These are phyloP conservation scores for Sitobion miscanthi DNA, from an alignment of 1,140 invertebrate genomes.

Conservation along the genomic window DNA sequence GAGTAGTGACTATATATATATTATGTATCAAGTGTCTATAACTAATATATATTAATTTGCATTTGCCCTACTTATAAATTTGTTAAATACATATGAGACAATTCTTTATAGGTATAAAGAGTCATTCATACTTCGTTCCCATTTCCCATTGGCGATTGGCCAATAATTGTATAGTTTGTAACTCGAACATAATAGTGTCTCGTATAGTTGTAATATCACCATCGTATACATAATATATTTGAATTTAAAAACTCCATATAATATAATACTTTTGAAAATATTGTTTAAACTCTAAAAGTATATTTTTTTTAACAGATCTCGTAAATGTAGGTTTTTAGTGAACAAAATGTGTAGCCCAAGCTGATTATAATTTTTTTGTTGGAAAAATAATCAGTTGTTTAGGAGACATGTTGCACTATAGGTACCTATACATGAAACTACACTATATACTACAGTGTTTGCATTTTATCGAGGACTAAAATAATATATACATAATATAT, in stretches of 20 bases:
- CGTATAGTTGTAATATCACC: not conserved
- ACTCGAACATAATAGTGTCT: not conserved
- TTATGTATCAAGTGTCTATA: not conserved
- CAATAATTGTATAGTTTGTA: not conserved
- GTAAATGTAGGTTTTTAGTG: not conserved
- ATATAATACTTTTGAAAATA: no score
- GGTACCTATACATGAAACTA: not conserved
- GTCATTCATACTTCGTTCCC: not conserved
- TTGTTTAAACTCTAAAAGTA: no score
- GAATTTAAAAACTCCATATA: not conserved
- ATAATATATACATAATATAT: not conserved
- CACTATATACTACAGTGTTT: not conserved
- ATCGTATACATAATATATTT: not conserved
- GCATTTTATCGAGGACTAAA: not conserved
- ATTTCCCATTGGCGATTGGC: not conserved
- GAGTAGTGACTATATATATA: not conserved
- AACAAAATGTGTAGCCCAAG: not conserved
- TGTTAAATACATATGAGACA: not conserved
- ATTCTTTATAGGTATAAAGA: no score
- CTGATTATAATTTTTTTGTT: not conserved
- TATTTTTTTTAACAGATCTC: not conserved
- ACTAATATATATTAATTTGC: slow-evolving; percentile 8
- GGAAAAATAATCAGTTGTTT: not conserved
- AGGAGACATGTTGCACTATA: not conserved
- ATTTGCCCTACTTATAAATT: slow-evolving; percentile 16